Percentiles rank a stretch among this genome's conserved stretches.
phyloP scores from a whole-genome alignment of 1,140 invertebrate genomes.

The Atta texana region DNA sequence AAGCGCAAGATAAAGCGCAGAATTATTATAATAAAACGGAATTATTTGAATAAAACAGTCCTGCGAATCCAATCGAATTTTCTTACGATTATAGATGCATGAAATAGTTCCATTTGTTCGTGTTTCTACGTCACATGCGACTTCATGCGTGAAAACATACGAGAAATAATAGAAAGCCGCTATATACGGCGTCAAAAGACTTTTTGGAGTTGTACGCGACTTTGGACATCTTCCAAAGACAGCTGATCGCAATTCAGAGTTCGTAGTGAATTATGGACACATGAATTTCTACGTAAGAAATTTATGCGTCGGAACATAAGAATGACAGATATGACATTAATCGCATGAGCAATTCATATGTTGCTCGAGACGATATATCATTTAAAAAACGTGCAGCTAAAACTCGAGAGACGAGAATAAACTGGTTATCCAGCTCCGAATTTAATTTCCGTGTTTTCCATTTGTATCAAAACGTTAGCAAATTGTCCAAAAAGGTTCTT shows the following conservation, averaged over 20 bases:
- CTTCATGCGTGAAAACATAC: background rate
- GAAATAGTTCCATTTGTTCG: background rate
- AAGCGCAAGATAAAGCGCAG: background rate
- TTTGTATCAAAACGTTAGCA: background rate
- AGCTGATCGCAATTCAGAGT: conserved; percentile 18
- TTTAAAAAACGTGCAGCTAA: conserved; percentile 6
- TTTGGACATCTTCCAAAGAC: conserved; percentile 26
- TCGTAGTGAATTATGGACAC: conserved; percentile 8
- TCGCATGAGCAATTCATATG: background rate
- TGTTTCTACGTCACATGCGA: background rate
- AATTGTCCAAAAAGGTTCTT: background rate
- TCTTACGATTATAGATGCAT: conserved; percentile 31
- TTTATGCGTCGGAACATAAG: background rate
- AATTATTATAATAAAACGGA: conserved; percentile 12
- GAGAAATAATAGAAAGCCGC: background rate
- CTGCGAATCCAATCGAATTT: conserved; percentile 65
- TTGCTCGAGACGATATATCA: background rate
- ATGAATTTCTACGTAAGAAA: conserved; percentile 6
- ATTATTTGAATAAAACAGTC: conserved; percentile 34
- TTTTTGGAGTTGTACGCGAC: background rate
- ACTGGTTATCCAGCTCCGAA: background rate
- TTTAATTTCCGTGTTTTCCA: conserved; percentile 10
- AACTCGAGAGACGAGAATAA: background rate
- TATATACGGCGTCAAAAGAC: background rate
- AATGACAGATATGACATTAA: conserved; percentile 26